These are phyloP conservation scores for Xestia xanthographa DNA, from an alignment of 2,888 invertebrate species.

Conservation along the genomic window DNA sequence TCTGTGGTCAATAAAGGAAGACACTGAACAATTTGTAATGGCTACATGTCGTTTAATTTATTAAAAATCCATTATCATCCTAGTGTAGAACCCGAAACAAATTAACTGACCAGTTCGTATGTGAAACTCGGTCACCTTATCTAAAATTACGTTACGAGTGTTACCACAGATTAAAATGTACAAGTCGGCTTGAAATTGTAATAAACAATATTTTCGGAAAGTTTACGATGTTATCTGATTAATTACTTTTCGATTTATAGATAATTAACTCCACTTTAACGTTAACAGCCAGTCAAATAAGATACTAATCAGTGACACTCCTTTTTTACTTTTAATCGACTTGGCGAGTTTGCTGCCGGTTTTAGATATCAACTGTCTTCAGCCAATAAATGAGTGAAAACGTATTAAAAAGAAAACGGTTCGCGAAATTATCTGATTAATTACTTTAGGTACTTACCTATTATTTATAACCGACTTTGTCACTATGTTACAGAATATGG, in stretches of 20 bases:
- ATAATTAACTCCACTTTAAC: slow-evolving; percentile 1
- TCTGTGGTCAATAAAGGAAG: too few species aligned
- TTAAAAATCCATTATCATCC: too few species aligned
- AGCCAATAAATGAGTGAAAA: neutral
- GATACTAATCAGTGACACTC: slow-evolving; percentile 28
- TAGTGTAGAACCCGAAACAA: too few species aligned
- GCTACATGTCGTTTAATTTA: too few species aligned
- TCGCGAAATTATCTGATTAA: neutral
- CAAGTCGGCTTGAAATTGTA: neutral
- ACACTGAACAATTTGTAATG: too few species aligned
- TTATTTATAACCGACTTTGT: too few species aligned
- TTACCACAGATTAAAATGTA: slow-evolving; percentile 14
- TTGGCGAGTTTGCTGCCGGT: neutral
- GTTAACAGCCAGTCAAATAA: neutral
- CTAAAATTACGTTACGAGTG: slow-evolving; percentile 9
- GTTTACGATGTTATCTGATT: slow-evolving; percentile 5
- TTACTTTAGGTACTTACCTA: too few species aligned
- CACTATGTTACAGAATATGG: too few species aligned
- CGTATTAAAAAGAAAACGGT: neutral
- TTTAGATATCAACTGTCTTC: neutral
- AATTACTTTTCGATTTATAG: slow-evolving; percentile 16
- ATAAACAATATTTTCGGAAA: neutral
- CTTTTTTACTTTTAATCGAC: neutral
- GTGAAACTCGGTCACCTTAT: too few species aligned
- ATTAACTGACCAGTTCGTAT: too few species aligned